Evolutionary conservation across 1,140 invertebrate species (phyloP).

Genomic region (Choristoneura fumiferana): DNA sequence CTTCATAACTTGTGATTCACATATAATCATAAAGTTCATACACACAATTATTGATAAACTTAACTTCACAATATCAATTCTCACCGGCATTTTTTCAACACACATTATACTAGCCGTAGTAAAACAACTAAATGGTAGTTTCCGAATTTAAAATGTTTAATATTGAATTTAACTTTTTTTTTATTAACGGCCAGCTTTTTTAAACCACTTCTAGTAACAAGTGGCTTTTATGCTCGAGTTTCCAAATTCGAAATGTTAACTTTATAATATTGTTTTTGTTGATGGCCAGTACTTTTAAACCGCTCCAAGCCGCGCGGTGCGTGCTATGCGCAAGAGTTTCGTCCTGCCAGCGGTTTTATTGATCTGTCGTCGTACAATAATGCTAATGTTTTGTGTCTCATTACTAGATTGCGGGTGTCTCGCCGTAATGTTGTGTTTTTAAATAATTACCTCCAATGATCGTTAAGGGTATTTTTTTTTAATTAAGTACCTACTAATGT

Average conservation of each 20-base stretch:
- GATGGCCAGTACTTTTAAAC: neutral
- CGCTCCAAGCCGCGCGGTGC: neutral
- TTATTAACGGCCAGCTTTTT: too few species aligned
- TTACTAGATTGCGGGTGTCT: too few species aligned
- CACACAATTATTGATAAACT: neutral
- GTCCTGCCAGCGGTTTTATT: slow-evolving; percentile 9
- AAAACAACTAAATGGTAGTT: too few species aligned
- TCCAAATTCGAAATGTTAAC: neutral
- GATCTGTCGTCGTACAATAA: neutral
- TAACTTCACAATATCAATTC: neutral
- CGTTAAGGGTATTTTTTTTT: too few species aligned
- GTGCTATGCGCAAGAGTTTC: neutral
- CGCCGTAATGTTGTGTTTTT: too few species aligned
- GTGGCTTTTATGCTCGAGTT: neutral
- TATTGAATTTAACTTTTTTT: too few species aligned
- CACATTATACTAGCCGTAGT: too few species aligned
- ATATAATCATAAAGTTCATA: neutral
- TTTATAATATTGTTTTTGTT: neutral
- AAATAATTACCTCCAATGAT: too few species aligned
- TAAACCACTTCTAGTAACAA: neutral
- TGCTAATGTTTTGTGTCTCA: too few species aligned
- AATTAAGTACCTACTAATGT: neutral
- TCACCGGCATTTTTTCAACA: neutral
- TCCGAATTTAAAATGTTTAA: too few species aligned
- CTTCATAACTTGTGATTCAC: slow-evolving; percentile 2